Evolutionary conservation across 2,888 invertebrate genomes (phyloP).

Genomic region (Platycnemis pennipes): DNA sequence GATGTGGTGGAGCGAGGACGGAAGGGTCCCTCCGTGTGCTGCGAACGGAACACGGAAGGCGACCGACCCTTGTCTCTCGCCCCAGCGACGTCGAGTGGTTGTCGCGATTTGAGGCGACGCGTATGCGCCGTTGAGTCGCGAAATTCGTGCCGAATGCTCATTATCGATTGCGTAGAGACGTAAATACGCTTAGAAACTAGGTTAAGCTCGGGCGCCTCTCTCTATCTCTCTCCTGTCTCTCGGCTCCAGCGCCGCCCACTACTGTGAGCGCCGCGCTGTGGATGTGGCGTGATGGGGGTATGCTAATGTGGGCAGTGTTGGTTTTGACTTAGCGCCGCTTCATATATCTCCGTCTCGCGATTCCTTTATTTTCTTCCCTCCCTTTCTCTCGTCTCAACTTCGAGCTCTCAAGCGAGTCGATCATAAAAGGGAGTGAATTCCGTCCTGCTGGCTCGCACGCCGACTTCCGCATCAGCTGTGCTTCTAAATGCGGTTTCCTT

Average conservation of each 20-base stretch:
- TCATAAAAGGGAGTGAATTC: background rate
- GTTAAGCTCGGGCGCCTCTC: slow-evolving; percentile 25
- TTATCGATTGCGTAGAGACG: slow-evolving; percentile 32
- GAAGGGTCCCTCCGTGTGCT: rapidly evolving
- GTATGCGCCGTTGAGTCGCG: background rate
- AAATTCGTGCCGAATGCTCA: slow-evolving; percentile 28
- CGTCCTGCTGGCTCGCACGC: background rate
- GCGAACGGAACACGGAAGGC: slow-evolving; percentile 7
- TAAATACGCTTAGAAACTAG: slow-evolving; percentile 32
- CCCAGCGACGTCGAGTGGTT: background rate
- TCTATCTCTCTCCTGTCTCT: background rate
- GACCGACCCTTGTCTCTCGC: background rate
- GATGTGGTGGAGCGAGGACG: background rate
- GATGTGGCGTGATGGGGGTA: background rate
- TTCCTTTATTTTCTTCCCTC: background rate
- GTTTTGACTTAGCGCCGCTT: slow-evolving; percentile 16
- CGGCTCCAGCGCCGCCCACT: slow-evolving; percentile 12
- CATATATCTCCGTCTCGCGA: background rate
- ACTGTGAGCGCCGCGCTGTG: background rate
- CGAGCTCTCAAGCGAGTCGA: background rate
- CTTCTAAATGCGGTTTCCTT: background rate
- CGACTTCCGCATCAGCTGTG: background rate
- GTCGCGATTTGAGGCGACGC: background rate
- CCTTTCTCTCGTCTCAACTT: background rate
- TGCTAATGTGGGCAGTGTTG: slow-evolving; percentile 22